A percentile compares a stretch with the other conserved stretches of the same genome.
Evolutionary conservation across 2,797 vertebrate species (phyloP).

Genomic region (Tragopan temminckii): DNA sequence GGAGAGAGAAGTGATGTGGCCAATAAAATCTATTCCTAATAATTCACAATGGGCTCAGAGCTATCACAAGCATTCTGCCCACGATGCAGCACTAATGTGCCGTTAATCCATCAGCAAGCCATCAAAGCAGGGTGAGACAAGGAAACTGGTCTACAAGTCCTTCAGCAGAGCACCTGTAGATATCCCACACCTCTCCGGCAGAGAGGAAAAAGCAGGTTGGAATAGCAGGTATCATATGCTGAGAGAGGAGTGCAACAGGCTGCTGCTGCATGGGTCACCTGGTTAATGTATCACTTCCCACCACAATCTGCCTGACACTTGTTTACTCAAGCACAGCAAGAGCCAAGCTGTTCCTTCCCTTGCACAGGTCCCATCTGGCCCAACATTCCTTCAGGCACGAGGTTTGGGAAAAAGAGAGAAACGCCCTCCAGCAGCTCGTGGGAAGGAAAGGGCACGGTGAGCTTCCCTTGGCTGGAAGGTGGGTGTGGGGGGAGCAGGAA

Average conservation of each 20-base stretch:
- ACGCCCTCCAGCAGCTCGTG: neutral
- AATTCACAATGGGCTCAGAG: neutral
- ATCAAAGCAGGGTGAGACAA: neutral
- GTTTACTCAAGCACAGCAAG: neutral
- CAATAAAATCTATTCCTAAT: neutral
- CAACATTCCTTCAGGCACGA: neutral
- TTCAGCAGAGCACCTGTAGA: neutral
- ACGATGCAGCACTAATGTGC: neutral
- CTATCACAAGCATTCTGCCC: neutral
- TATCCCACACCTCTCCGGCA: neutral
- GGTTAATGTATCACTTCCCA: neutral
- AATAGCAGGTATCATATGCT: neutral
- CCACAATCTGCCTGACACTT: neutral
- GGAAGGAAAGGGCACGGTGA: neutral
- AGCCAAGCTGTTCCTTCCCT: slow-evolving; percentile 11
- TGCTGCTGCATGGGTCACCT: neutral
- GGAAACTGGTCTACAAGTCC: too few relatives aligned
- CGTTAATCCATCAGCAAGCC: neutral
- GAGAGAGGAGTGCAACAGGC: neutral
- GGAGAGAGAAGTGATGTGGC: neutral
- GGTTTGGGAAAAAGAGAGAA: neutral
- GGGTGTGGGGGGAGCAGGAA: neutral
- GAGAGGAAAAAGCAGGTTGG: neutral
- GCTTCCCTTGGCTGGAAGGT: neutral
- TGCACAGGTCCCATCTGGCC: neutral